Base-by-base conservation (phyloP, 2,888 invertebrate genomes). In the Mesoligia furuncula region DNA sequence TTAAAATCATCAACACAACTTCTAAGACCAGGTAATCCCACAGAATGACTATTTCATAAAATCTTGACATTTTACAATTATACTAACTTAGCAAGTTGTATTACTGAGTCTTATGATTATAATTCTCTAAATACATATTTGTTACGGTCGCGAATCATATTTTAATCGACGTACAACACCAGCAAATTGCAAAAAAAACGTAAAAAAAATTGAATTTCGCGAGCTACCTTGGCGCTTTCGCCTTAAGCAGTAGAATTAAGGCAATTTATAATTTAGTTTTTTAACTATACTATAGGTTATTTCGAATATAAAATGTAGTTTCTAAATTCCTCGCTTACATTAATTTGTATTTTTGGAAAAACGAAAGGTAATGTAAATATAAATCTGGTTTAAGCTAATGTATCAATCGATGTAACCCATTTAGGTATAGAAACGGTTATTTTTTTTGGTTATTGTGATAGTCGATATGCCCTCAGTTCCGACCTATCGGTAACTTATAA, bases 401-500 rank as follows among this genome's bases (percentile, higher is more conserved):
- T 73, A 70, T 80, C 61, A 73, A 68, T 84, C n/a, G 36, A 77
- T 69, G 57, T 83, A 82, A 75, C 66, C 54, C 51, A 66, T 75
- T 66, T 66, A 65, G 59, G 64, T 62, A 66, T 65, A 64, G 17
- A 57, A 71, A 64, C 59, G 39, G 45, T 62, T 64, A n/a, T 75
- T 45, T 69, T 75, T 45, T 69, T 13, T 4, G 24, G 79, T 74
- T 77, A 80, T 83, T 86, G 68, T 79, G 80, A 73, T 88, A 83
- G 73, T 71, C 73, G 62, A 65, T 77, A 73, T 65, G 59, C 64
- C 59, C 36, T 75, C 61, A 64, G 75, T 77, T 74, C 42, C 54
- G 73, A 70, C 65, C 70, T 69, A 48, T 68, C 66, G 57, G 64
- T 81, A 75, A 72, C 69, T 24, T 77, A 57, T 70, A 69, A 82